Conservation (phyloP, 2,113 vertebrate genomes). For the Cheilinus undulatus region DNA sequence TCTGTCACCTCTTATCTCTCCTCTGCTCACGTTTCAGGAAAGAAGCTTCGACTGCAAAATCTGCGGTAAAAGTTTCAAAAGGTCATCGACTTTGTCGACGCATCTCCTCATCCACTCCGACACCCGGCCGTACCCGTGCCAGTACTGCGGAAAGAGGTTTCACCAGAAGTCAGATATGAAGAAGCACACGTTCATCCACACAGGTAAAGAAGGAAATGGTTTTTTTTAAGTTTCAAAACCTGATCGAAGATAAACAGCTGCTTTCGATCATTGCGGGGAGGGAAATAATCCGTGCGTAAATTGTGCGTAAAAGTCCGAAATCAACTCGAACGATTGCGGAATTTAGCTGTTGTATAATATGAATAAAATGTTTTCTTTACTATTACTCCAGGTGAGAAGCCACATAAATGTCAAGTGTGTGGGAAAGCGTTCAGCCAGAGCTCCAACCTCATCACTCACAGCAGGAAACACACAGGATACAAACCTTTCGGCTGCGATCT, state of each 20-base stretch:
- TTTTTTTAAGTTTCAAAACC: too few relatives aligned
- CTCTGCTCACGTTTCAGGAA: conserved; percentile 82
- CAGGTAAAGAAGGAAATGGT: conserved; percentile 79
- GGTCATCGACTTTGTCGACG: conserved; percentile 96
- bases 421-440: conserved; percentile 99
- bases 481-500: conserved; percentile 98
- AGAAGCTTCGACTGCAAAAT: conserved; percentile 99
- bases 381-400: conserved; percentile 93
- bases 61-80: conserved; percentile 97
- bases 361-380: conserved; percentile 8
- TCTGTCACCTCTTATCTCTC: background rate
- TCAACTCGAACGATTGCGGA: accelerated
- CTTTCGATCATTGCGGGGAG: background rate
- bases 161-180: conserved; percentile 99
- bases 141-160: conserved; percentile 98
- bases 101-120: conserved; percentile 98
- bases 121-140: conserved; percentile 96
- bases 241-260: background rate
- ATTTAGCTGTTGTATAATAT: background rate
- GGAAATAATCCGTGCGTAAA: conserved; percentile 3
- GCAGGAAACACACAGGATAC: conserved; percentile 98
- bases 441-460: conserved; percentile 99
- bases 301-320: background rate
- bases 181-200: conserved; percentile 99
- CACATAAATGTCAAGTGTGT: conserved; percentile 99